phyloP scores from a whole-genome alignment of 2,797 vertebrate species.

The Notoglanidium macrostoma region DNA sequence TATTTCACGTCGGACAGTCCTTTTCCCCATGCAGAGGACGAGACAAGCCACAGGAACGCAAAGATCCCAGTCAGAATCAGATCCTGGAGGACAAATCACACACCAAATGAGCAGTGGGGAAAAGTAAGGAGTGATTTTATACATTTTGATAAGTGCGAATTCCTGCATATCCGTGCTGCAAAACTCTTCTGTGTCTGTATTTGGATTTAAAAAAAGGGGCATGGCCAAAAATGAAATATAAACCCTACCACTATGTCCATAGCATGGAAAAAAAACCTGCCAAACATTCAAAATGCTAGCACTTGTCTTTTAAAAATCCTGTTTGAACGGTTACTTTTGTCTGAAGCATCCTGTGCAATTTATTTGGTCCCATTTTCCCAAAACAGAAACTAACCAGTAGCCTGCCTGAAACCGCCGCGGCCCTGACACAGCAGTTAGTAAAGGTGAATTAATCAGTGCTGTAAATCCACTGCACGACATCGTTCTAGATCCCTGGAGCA shows the following conservation, averaged over 20 bases:
- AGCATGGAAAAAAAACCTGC: neutral
- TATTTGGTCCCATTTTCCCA: neutral
- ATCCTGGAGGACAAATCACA: constrained; percentile 74
- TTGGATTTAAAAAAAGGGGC: neutral
- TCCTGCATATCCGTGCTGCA: neutral
- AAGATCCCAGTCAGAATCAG: constrained; percentile 86
- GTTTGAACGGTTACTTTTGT: neutral
- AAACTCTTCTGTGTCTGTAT: neutral
- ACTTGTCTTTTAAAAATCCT: neutral
- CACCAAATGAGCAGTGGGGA: neutral
- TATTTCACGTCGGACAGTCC: constrained; percentile 87
- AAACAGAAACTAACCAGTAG: no score
- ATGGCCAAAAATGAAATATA: neutral
- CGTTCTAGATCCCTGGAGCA: neutral
- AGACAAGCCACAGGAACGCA: constrained; percentile 93
- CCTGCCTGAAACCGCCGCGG: no score
- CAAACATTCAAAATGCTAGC: neutral
- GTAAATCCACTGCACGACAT: neutral
- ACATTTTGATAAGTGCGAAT: neutral
- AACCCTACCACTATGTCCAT: neutral
- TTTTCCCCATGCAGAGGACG: constrained; percentile 92
- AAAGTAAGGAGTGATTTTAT: neutral
- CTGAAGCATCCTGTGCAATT: neutral
- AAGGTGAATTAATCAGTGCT: neutral
- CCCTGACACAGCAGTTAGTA: neutral